Evolutionary conservation across 2,797 vertebrate genomes (phyloP), one percentile per base, ranked within the genome.

Genomic region (Carapus acus): DNA sequence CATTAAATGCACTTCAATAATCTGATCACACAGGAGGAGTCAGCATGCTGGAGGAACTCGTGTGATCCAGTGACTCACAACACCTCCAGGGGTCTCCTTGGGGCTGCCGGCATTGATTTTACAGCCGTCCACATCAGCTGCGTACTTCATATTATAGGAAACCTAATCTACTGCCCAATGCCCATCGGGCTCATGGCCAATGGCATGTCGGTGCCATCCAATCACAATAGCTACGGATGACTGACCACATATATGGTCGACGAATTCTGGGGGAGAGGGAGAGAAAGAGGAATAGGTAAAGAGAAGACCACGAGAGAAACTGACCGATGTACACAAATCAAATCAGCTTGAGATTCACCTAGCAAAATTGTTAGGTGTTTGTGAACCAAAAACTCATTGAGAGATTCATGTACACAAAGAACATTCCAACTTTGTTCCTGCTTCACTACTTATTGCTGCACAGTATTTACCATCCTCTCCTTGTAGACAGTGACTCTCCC

Each of bases 401-500:
- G 24, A 9, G 9, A 27, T 27, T 5, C 24, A 27, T 27, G 9
- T 27, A 27, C 4, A 27, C 5, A 27, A 4, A 9, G 24, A 5
- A 27, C 8, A 33, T 33, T 42, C 47, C 48, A n/a, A 22, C 33
- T 38, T 31, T 58, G 50, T 67, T 65, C 56, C 62, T 65, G 51
- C 52, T 61, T 42, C 17, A 6, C 19, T 19, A 20, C 17, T 15
- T 36, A 15, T 36, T 58, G 64, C 58, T 69, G 71, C 72, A 78
- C 66, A 82, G 67, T 76, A 69, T 78, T 80, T 80, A 73, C 59
- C 24, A 53, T 58, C 56, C 23, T 61, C 68, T 73, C 72, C 65
- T 78, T 73, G 81, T 73, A 65, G 62, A 71, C 67, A 73, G 54
- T 80, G 75, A 83, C 73, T 81, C 78, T 62, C 66, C 70, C 67